Evolutionary conservation across 2,797 vertebrate species (phyloP), one percentile per base, ranked within the genome.

Genomic region (Erithacus rubecula): DNA sequence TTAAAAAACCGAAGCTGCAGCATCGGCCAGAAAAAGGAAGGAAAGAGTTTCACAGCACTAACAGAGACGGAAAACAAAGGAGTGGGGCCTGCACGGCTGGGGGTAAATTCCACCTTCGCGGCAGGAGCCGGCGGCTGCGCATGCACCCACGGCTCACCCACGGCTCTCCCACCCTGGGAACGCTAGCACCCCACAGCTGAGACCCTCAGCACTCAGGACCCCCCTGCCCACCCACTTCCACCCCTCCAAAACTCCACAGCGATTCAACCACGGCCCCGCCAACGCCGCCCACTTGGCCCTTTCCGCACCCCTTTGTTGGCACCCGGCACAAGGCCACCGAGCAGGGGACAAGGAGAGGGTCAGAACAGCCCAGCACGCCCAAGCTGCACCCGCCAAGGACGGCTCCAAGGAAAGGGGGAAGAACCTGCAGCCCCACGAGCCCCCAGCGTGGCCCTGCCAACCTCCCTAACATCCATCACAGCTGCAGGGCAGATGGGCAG

Each of bases 91-190:
- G 78, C 89, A 15, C 78, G 75, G 95, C 94, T 87, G 94, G 91
- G 94, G 93, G 91, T 91, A 89, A 94, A 94, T 95, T 95, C 95
- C 94, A 95, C 93, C 93, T 90, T 78, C 15, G 29, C 70, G 62
- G 93, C 92, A 90, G 91, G 71, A 52, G 80, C 87, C 4, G 46
- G 68, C 12, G 44, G 81, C 92, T 95, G 92, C 91, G 94, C 56
- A 1, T 69, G 34, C 91, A 91, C 83, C 70, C 80, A 27, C 68
- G 21, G 95, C 93, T 95, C 95, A 69, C 63, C 36, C 78, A 60
- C 71, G 71, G 79, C 87, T 83, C 70, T 63, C 78, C 87, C 78
- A 65, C 89, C 93, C 71, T 56, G 81, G 37, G 90, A 95, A 95
- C 37, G 37, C 91, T 70, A 49, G 89, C 56, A 4, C 56, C 72